Evolutionary conservation across 2,113 vertebrate genomes (phyloP).

Genomic region (Gymnobelideus leadbeateri): DNA sequence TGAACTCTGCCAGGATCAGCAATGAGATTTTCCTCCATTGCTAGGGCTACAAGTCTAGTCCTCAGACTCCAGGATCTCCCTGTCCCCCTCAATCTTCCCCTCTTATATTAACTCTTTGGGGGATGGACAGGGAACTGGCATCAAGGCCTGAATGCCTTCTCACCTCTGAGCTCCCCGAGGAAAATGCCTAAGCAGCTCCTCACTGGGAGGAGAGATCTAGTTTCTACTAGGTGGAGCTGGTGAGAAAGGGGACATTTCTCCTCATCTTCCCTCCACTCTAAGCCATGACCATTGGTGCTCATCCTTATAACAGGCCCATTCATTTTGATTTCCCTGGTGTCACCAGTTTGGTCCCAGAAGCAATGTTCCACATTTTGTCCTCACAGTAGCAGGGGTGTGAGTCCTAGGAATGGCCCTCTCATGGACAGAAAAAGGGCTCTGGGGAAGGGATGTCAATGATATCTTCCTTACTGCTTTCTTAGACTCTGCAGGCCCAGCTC

Average conservation of each 20-base stretch:
- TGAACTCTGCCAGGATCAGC: background rate
- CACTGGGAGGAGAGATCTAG: background rate
- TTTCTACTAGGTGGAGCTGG: background rate
- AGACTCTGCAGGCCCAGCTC: background rate
- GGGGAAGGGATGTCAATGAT: background rate
- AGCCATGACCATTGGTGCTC: background rate
- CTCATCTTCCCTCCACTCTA: too few species aligned
- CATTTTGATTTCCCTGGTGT: conserved; percentile 65
- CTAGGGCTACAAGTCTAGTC: background rate
- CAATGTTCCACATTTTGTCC: background rate
- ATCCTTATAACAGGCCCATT: conserved; percentile 57
- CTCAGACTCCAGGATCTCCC: background rate
- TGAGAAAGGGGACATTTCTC: background rate
- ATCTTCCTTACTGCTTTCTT: background rate
- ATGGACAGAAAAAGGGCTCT: background rate
- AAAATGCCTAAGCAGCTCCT: background rate
- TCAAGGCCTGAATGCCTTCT: too few species aligned
- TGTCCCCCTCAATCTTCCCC: background rate
- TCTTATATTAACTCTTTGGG: background rate
- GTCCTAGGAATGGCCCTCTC: background rate
- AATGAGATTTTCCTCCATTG: background rate
- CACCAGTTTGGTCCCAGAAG: rapidly evolving
- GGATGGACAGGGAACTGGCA: background rate
- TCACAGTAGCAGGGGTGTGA: background rate
- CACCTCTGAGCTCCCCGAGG: background rate